Evolutionary conservation across 2,888 invertebrate genomes (phyloP).

Genomic region (Galerucella pusilla): DNA sequence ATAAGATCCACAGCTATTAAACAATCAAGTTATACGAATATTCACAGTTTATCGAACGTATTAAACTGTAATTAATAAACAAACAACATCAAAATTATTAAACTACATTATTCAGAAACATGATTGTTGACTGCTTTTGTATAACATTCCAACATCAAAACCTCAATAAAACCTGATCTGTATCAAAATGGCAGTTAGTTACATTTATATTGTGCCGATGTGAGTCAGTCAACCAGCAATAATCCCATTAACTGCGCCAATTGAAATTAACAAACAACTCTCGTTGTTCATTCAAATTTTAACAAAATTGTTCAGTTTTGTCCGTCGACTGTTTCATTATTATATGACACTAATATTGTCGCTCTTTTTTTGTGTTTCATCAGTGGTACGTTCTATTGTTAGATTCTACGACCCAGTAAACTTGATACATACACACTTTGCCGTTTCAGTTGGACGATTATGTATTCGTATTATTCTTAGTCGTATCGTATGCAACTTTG

Average conservation of each 20-base stretch:
- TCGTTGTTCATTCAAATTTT: slow-evolving; percentile 23
- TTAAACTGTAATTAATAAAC: neutral
- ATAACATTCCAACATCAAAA: neutral
- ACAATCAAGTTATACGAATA: no score
- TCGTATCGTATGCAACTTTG: neutral
- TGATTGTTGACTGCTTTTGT: neutral
- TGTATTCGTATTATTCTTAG: neutral
- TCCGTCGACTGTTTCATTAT: slow-evolving; percentile 28
- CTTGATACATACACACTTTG: slow-evolving; percentile 9
- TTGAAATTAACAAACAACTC: slow-evolving; percentile 28
- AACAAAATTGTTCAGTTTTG: slow-evolving; percentile 28
- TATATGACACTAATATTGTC: slow-evolving; percentile 29
- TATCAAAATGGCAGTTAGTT: slow-evolving; percentile 12
- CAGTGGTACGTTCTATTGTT: slow-evolving; percentile 12
- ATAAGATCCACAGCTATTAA: no score
- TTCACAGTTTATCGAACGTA: no score
- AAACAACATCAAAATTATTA: neutral
- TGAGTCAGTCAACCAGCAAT: slow-evolving; percentile 20
- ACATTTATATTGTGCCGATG: slow-evolving; percentile 9
- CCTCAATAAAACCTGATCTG: slow-evolving; percentile 2
- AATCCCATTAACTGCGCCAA: slow-evolving; percentile 28
- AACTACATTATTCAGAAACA: neutral
- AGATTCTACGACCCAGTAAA: slow-evolving; percentile 19
- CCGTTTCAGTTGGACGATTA: slow-evolving; percentile 9
- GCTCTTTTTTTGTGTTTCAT: slow-evolving; percentile 19